These are phyloP conservation scores for Sternotherus odoratus DNA, from an alignment of 2,797 vertebrate genomes.

Conservation along the genomic window DNA sequence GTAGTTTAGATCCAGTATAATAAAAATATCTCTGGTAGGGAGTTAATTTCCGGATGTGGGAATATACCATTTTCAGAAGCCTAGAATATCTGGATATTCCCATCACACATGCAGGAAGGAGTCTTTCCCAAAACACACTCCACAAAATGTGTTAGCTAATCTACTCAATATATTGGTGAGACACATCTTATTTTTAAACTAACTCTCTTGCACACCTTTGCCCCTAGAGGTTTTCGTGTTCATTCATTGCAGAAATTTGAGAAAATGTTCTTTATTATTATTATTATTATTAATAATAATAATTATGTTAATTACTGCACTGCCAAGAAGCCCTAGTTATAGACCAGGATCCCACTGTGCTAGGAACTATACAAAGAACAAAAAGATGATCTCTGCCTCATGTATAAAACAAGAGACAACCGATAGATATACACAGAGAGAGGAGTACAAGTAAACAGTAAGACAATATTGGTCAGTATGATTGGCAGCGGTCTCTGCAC, in stretches of 20 bases:
- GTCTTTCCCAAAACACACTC: constrained; percentile 42
- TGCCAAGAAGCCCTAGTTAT: no score
- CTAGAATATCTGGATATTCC: constrained; percentile 63
- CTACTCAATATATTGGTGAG: neutral
- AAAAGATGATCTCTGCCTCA: neutral
- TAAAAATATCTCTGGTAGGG: constrained; percentile 52
- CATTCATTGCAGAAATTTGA: neutral
- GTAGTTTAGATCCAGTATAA: constrained; percentile 22
- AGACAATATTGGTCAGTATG: no score
- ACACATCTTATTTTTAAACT: neutral
- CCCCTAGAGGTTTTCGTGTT: neutral
- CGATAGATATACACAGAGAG: neutral
- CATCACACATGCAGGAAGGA: constrained; percentile 65
- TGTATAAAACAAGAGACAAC: neutral
- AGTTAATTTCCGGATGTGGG: constrained; percentile 46
- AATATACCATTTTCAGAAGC: constrained; percentile 48
- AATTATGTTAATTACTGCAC: no score
- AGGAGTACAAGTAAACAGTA: neutral
- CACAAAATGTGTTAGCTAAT: constrained; percentile 48
- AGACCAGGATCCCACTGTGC: no score
- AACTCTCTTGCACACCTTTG: constrained; percentile 1
- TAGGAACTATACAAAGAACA: neutral
- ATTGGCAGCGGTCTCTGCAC: no score
- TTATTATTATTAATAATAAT: no score
- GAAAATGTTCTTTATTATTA: neutral